These are phyloP conservation scores for Zaprionus davidi DNA, from an alignment of 1,140 invertebrate species.

Conservation along the genomic window DNA sequence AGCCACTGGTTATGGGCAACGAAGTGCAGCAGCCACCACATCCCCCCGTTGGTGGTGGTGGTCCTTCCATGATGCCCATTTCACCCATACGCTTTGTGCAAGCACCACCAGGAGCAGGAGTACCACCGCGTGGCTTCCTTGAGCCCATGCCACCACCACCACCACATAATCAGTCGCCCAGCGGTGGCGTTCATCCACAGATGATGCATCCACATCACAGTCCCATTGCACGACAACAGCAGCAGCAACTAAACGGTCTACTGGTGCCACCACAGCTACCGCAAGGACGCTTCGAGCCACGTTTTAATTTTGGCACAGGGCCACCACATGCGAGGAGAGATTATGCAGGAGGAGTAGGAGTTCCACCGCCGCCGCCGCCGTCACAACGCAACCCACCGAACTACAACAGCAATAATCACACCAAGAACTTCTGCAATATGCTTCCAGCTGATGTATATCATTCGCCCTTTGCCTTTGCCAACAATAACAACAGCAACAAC, in stretches of 20 bases:
- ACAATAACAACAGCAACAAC: constrained; percentile 23
- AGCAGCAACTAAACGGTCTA: constrained; percentile 51
- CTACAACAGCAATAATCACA: constrained; percentile 50
- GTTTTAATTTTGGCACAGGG: constrained; percentile 52
- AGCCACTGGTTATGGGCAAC: constrained; percentile 40
- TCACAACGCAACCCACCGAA: constrained; percentile 72
- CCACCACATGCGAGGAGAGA: constrained; percentile 42
- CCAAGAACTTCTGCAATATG: constrained; percentile 39
- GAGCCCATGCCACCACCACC: constrained; percentile 41
- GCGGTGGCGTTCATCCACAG: constrained; percentile 28
- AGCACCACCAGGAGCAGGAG: constrained; percentile 27
- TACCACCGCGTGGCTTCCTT: constrained; percentile 41
- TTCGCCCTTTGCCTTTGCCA: constrained; percentile 26
- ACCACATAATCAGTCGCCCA: constrained; percentile 40
- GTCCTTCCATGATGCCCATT: constrained; percentile 53
- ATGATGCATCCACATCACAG: constrained; percentile 59
- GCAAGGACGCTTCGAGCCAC: constrained; percentile 50
- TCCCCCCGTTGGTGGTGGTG: neutral
- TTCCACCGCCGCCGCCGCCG: constrained; percentile 11
- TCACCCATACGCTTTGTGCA: constrained; percentile 69
- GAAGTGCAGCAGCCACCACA: constrained; percentile 26
- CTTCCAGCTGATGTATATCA: constrained; percentile 50
- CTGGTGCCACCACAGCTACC: constrained; percentile 41
- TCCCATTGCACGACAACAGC: constrained; percentile 56
- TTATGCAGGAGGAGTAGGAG: constrained; percentile 16